Base-by-base conservation (phyloP, 2,797 vertebrate species). In the Sebastes matsubarae region DNA sequence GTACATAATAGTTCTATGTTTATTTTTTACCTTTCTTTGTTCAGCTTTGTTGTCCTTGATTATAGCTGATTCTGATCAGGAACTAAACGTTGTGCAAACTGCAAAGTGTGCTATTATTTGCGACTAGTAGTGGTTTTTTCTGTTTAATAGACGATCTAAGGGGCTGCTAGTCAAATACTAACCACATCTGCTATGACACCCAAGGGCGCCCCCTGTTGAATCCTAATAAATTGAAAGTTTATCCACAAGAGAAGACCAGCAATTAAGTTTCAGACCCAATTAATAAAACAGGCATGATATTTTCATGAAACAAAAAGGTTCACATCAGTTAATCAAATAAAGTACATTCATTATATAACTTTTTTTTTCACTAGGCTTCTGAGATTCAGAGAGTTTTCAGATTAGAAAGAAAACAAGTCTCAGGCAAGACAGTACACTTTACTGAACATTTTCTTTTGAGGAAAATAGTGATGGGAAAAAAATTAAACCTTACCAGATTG, bases 401-500 rank as follows among this genome's bases (percentile, higher is more conserved):
- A 82, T 11, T 2, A 4, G 1, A 82, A 24, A 6, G 9, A 42
- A 65, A 5, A 63, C 1, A 29, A 1, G 18, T 61, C 5, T 30
- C n/a, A 42, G 59, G 58, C 32, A 72, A 59, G 0, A 61, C 9
- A 54, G 2, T 2, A 27, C 59, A 75, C 6, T 74, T 60, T 1
- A 65, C 1, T 30, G 3, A 68, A 20, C 1, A 30, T 66, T 68
- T 64, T 3, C 13, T 30, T 57, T 29, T 34, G 4, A 72, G n/a
- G 60, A 67, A 79, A 79, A n/a, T 2, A 57, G 7, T 24, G 2
- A 71, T 42, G 2, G 4, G 5, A 7, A n/a, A 50, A 20, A 36
- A 42, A 36, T 1, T 1, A 78, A 76, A 54, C 29, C 92, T 93
- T 91, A 95, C 93, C 93, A 57, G 70, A 63, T 71, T 72, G 22